Base-by-base conservation (phyloP, 2,888 invertebrate genomes). In the Diaphora mendica region DNA sequence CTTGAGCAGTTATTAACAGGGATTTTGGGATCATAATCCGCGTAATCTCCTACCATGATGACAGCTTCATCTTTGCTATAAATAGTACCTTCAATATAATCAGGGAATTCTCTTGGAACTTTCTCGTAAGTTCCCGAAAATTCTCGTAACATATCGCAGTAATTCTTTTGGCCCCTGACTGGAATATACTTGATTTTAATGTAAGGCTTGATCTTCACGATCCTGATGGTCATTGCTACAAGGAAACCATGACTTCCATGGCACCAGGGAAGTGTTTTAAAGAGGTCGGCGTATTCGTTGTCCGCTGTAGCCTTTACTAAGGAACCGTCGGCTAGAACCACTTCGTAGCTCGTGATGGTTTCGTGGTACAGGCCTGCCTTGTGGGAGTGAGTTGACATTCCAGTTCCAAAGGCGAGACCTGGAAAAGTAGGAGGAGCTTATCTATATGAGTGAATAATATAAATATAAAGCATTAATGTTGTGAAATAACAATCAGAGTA, bases 381-480 rank as follows among this genome's bases (percentile, higher is more conserved):
- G 90, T 97, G 97, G 0, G 97, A 97, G 90, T 97, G 97, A 0
- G 97, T 97, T 0, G 97, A 97, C 97, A 97, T 97, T n/a, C 97
- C 97, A 0, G 96, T 96, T 23, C 97, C 97, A 87, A 97, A 94
- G 0, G 97, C 97, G 35, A 97, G 91, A 65, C 97, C 95, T 96
- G 88, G 17, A 84, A 82, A 71, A 39, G 79, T 81, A 26, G 7
- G 23, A n/a, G 55, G 26, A 26, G 59, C 26, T 30, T 59, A 15
- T 55, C 8, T 62, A 2, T 62, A n/a, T n/a, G n/a, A n/a, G n/a
- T n/a, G n/a, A n/a, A n/a, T n/a, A n/a, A n/a, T n/a, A n/a, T n/a
- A n/a, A n/a, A n/a, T n/a, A n/a, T n/a, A n/a, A n/a, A n/a, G n/a
- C n/a, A n/a, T n/a, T n/a, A 33, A 64, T 64, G 62, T 33, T 26